These are phyloP conservation scores for Microplitis deprimator DNA, from an alignment of 2,888 invertebrate species.

Conservation along the genomic window DNA sequence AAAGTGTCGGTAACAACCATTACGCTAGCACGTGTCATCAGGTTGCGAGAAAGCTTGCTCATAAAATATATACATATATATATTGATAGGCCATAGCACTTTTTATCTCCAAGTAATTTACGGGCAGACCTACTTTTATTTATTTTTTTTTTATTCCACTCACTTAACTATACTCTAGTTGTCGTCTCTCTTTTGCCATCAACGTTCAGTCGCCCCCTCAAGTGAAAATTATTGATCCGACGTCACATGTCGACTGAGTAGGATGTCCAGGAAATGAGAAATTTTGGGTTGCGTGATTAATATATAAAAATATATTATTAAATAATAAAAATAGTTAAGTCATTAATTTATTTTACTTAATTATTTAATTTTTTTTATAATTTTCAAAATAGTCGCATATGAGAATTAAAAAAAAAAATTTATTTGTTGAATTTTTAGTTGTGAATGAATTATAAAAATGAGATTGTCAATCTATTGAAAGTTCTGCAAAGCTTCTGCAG, in stretches of 20 bases:
- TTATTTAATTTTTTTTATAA: too few species aligned
- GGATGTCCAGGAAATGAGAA: slow-evolving; percentile 21
- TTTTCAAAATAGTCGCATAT: neutral
- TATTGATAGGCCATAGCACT: slow-evolving; percentile 48
- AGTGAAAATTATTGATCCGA: slow-evolving; percentile 53
- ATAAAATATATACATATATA: neutral
- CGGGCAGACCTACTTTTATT: slow-evolving; percentile 48
- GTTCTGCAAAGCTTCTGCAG: slow-evolving; percentile 43
- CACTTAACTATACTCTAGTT: slow-evolving; percentile 1
- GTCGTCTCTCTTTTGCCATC: neutral
- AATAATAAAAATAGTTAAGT: neutral
- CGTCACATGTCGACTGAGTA: slow-evolving; percentile 27
- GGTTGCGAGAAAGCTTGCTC: slow-evolving; percentile 41
- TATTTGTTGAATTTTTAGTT: neutral
- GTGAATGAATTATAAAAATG: neutral
- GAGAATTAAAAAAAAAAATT: slow-evolving; percentile 8
- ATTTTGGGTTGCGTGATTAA: slow-evolving; percentile 25
- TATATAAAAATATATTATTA: slow-evolving; percentile 9
- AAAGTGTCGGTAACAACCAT: slow-evolving; percentile 48
- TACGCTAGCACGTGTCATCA: slow-evolving; percentile 49
- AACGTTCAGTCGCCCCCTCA: slow-evolving; percentile 19
- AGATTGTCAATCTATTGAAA: slow-evolving; percentile 24
- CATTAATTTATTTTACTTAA: neutral
- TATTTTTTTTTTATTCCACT: slow-evolving; percentile 15
- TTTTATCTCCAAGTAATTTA: slow-evolving; percentile 52